These are phyloP conservation scores for Microcebus griseorufus DNA, from an alignment of 2,113 vertebrate genomes.

Conservation along the genomic window DNA sequence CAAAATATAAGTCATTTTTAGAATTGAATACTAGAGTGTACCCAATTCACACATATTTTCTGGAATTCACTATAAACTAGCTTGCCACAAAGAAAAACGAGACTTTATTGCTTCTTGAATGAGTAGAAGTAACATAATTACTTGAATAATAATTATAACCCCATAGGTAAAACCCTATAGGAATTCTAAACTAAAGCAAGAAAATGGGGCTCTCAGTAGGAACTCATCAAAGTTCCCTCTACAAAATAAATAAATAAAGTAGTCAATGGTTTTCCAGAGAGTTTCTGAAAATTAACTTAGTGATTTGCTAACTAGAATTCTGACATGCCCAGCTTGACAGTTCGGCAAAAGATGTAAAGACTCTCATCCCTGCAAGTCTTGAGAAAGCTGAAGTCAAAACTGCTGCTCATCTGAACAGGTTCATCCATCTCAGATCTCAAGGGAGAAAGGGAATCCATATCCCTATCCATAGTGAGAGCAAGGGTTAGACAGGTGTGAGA, in stretches of 20 bases:
- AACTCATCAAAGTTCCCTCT: background rate
- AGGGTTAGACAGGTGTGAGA: fast-evolving
- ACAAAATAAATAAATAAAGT: background rate
- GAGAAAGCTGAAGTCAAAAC: background rate
- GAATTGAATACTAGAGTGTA: background rate
- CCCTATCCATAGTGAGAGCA: fast-evolving
- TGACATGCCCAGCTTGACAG: background rate
- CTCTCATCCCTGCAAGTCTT: background rate
- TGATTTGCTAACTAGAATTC: background rate
- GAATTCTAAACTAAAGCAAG: slow-evolving; percentile 6
- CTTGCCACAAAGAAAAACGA: slow-evolving; percentile 38
- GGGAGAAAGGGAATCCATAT: background rate
- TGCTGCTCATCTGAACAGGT: background rate
- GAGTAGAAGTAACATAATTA: slow-evolving; percentile 29
- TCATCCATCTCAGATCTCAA: fast-evolving
- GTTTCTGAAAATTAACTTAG: background rate
- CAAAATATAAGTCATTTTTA: background rate
- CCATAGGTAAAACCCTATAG: background rate
- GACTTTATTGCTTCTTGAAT: background rate
- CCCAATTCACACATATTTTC: background rate
- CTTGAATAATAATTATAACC: background rate
- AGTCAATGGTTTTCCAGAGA: background rate
- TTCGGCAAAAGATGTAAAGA: background rate
- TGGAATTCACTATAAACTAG: background rate
- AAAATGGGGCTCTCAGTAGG: background rate